Evolutionary conservation across 2,888 invertebrate genomes (phyloP), one percentile per base, ranked within the genome.

Genomic region (Ptychoptera contaminata): DNA sequence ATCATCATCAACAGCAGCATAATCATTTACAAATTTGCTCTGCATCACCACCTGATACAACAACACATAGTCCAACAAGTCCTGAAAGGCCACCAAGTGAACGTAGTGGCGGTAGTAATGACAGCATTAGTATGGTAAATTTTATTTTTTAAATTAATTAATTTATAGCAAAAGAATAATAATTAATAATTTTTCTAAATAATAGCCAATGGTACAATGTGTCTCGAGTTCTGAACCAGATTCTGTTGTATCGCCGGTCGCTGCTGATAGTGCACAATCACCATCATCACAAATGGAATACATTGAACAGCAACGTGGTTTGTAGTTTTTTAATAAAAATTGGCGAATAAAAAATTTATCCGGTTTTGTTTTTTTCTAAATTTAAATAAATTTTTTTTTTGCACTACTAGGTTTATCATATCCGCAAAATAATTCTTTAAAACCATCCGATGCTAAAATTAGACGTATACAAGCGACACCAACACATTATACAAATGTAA

Each of bases 171-270:
- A 32, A 32, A 32, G 4, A 32, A 11, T 32, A 32, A 30, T 37
- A 34, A 37, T 43, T 16, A 12, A 9, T 32, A n/a, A 15, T 48
- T 46, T 14, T 42, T 44, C 40, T 67, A 78, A 79, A 78, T 80
- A 7, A 30, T 12, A 42, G 42, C 34, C 42, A 12, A 42, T 42
- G 86, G 87, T 87, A 29, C 87, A 87, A 60, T 87, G 85, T 60
- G 82, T 87, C 49, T 86, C 87, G 31, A 86, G 86, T 58, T 86
- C 86, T 54, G 86, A 86, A 58, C 84, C 80, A 30, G 85, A 85
- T 57, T 72, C 74, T 2, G 73, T 72, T 7, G 74, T 76, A 16
- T 65, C 63, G 2, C 63, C 66, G 2, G 57, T 58, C 46, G 60
- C 59, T 45, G 55, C 52, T 9, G 66, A 66, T 40, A 64, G 60